These are phyloP conservation scores for Conchocele bisecta DNA, from an alignment of 2,888 invertebrate species.

Conservation along the genomic window DNA sequence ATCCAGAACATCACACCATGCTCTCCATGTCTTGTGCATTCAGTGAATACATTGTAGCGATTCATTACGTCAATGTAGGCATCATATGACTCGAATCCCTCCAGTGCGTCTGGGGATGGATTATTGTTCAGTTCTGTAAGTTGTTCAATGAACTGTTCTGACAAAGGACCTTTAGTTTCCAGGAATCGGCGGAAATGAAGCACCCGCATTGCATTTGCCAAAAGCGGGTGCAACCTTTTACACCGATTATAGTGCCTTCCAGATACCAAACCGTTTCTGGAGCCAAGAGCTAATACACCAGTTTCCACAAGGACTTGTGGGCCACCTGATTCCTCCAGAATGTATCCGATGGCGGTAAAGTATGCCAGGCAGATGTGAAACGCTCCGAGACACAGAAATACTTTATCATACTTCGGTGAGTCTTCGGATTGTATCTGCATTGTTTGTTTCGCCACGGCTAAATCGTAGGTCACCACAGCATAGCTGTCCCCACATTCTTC, in stretches of 20 bases:
- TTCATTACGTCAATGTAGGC: slow-evolving; percentile 6
- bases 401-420: slow-evolving; percentile 49
- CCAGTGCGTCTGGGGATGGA: neutral
- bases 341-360: slow-evolving; percentile 45
- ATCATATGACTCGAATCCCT: slow-evolving; percentile 2
- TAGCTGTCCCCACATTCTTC: no score
- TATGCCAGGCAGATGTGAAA: slow-evolving; percentile 57
- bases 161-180: neutral
- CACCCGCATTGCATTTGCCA: slow-evolving; percentile 39
- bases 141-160: no score
- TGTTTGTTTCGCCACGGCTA: slow-evolving; percentile 35
- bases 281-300: no score
- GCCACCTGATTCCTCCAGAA: no score
- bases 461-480: slow-evolving; percentile 22
- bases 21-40: slow-evolving; percentile 33
- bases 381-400: slow-evolving; percentile 57
- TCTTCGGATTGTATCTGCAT: slow-evolving; percentile 54
- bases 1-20: slow-evolving; percentile 56
- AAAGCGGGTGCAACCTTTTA: slow-evolving; percentile 51
- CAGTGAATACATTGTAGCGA: neutral
- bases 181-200: slow-evolving; percentile 51
- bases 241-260: no score
- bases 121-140: no score
- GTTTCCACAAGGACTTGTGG: no score
- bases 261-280: no score